Conservation (phyloP, 2,888 invertebrate species). For the Heliothis peltigera region DNA sequence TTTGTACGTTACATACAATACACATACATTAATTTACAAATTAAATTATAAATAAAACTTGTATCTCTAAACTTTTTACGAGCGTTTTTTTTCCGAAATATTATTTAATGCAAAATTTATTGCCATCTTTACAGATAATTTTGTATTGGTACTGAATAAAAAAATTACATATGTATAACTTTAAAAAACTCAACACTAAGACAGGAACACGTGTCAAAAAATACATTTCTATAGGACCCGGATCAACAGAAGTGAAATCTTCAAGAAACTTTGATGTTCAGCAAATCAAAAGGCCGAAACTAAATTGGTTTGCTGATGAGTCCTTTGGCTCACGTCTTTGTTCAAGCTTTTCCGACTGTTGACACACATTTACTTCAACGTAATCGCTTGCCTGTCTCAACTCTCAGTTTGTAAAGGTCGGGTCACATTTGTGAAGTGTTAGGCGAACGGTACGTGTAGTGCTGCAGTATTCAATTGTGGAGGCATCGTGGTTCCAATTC, state of each 20-base stretch:
- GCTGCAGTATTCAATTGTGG: not conserved
- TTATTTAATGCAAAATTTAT: too few relatives aligned
- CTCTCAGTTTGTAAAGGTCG: constrained; percentile 54
- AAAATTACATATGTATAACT: too few relatives aligned
- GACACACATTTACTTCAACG: constrained; percentile 68
- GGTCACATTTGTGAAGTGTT: constrained; percentile 37
- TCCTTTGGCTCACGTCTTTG: constrained; percentile 59
- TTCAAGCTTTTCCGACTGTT: constrained; percentile 64
- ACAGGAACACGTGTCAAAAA: constrained; percentile 11
- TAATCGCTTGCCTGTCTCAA: constrained; percentile 65
- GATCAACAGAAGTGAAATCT: constrained; percentile 47
- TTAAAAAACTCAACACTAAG: constrained; percentile 2
- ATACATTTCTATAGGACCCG: constrained; percentile 29
- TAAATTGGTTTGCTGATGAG: constrained; percentile 63
- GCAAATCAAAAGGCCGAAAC: constrained; percentile 56
- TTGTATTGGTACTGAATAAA: too few relatives aligned
- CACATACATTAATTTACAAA: too few relatives aligned
- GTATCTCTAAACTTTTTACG: too few relatives aligned
- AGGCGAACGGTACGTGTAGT: not conserved
- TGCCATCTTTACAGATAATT: too few relatives aligned
- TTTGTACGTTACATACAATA: too few relatives aligned
- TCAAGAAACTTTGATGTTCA: constrained; percentile 51
- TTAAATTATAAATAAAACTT: too few relatives aligned
- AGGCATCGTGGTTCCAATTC: constrained; percentile 1
- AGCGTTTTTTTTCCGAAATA: too few relatives aligned